Base-by-base conservation (phyloP, 1,140 invertebrate species). In the Heliothis virescens region DNA sequence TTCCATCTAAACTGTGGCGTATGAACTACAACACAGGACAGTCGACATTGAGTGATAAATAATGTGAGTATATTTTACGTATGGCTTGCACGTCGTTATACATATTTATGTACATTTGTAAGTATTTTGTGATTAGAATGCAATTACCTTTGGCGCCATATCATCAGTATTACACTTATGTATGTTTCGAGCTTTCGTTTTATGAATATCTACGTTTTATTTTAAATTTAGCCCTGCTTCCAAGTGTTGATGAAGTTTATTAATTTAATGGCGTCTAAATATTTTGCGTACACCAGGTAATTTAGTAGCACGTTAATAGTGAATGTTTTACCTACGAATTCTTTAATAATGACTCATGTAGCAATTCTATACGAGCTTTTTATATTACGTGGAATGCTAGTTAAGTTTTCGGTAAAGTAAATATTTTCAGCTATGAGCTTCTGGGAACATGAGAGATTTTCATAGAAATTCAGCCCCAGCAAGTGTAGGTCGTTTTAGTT, bases 31-130 rank as follows among this genome's bases (percentile, higher is more conserved):
- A 41, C 5, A 7, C 5, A 65, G 59, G 50, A 16, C 81, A 67
- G 13, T 73, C 72, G 80, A 72, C 67, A 59, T 63, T 47, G 71
- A 79, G 78, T 79, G 78, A 82, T 76, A 74, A 79, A 82, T 79
- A 76, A 79, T 57, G 65, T 81, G 62, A 71, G 67, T 71, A 52
- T 71, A 29, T 71, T 78, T 65, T 53, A 65, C 62, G 75, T 69
- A 69, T 57, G 60, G 41, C 13, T 57, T 57, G 26, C 75, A 78
- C 62, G 63, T 67, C 34, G 16, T 59, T 69, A 78, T 59, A 67
- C 18, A 76, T 76, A 76, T 76, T 76, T 65, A 76, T 78, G 52
- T 63, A 78, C 75, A 78, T 69, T 48, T 59, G 63, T 77, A 47
- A 65, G 75, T 65, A 69, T 78, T 63, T 78, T 78, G 75, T 69